phyloP scores from a whole-genome alignment of 2,797 vertebrate species.

The Rhynchonycteris naso region DNA sequence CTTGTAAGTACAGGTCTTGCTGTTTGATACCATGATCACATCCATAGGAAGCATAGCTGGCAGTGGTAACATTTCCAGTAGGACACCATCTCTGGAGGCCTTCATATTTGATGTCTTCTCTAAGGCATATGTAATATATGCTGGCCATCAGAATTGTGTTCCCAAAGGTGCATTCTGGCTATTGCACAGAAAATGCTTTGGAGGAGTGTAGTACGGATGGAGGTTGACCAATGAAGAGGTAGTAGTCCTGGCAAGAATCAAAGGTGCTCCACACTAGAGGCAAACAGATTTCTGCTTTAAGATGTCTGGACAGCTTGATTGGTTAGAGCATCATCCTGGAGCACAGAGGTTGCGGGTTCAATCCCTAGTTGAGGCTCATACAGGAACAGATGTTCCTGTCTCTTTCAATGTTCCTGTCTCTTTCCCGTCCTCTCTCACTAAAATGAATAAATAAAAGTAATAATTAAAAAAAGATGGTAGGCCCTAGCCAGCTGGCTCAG shows the following conservation, averaged over 20 bases:
- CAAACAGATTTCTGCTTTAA: not conserved
- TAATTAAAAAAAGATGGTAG: too few species aligned
- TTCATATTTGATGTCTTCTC: not conserved
- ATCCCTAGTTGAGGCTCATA: too few species aligned
- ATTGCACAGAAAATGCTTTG: not conserved
- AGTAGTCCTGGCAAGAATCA: not conserved
- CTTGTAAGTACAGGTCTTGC: not conserved
- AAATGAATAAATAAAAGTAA: too few species aligned
- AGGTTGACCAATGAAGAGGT: not conserved
- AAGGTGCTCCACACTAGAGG: not conserved
- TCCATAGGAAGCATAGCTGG: not conserved
- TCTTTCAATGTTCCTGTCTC: too few species aligned
- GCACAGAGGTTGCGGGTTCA: too few species aligned
- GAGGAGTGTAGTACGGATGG: not conserved
- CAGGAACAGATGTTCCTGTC: too few species aligned
- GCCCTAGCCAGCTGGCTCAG: too few species aligned
- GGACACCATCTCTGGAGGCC: not conserved
- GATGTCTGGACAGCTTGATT: not conserved
- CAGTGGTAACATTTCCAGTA: not conserved
- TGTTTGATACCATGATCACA: not conserved
- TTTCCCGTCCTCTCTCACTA: too few species aligned
- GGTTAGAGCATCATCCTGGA: too few species aligned
- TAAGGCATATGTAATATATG: not conserved
- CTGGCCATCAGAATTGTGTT: not conserved
- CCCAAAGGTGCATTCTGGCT: not conserved